phyloP scores from a whole-genome alignment of 2,113 vertebrate species.

The Larimichthys polyactis region DNA sequence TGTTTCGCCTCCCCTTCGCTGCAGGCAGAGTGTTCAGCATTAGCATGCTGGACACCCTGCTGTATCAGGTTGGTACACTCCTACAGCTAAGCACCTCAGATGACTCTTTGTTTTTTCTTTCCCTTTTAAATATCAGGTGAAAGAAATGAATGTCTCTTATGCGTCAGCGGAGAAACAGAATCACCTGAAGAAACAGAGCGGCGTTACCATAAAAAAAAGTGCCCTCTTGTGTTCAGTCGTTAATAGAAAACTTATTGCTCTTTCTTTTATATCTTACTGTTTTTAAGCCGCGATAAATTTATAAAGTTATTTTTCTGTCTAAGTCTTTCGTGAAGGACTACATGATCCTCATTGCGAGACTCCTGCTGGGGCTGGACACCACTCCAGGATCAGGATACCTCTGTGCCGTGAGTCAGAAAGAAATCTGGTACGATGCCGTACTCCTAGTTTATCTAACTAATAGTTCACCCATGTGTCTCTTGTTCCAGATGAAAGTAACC shows the following conservation, averaged over 20 bases:
- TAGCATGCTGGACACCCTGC: constrained; percentile 81
- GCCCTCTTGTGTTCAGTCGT: constrained; percentile 71
- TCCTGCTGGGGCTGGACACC: constrained; percentile 95
- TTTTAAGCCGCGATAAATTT: not conserved
- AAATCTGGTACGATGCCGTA: accelerated
- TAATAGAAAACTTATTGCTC: not conserved
- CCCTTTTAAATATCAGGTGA: constrained; percentile 8
- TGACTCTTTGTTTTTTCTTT: not conserved
- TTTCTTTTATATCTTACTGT: not conserved
- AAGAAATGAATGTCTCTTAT: constrained; percentile 20
- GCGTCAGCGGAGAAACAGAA: constrained; percentile 15
- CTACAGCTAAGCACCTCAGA: not conserved
- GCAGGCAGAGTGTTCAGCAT: constrained; percentile 81
- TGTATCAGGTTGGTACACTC: constrained; percentile 76
- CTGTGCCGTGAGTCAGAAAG: constrained; percentile 89
- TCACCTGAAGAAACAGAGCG: constrained; percentile 12
- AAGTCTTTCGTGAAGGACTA: constrained; percentile 99
- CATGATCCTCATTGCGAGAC: constrained; percentile 94
- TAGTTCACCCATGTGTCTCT: not conserved
- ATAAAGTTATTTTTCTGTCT: constrained; percentile 13
- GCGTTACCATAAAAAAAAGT: constrained; percentile 7
- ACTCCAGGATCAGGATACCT: constrained; percentile 94
- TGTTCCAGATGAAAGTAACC: constrained; percentile 91
- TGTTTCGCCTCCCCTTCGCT: constrained; percentile 93
- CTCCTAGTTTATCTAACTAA: not conserved